Percentiles rank a stretch among this genome's conserved stretches.
phyloP scores from a whole-genome alignment of 1,140 invertebrate species.

The Caerostris extrusa region DNA sequence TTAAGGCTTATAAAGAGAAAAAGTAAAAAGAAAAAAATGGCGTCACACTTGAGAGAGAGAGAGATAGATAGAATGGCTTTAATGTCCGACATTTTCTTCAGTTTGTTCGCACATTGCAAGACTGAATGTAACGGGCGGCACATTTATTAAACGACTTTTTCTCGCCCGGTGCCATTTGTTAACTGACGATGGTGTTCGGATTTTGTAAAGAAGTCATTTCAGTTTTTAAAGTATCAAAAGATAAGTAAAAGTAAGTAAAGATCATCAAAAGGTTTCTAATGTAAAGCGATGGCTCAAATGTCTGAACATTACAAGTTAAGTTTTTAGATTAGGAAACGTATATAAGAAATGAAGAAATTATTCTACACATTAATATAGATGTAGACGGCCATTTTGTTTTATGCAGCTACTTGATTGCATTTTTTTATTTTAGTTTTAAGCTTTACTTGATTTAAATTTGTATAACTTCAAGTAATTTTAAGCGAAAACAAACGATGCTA shows the following conservation, averaged over 20 bases:
- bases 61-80: background rate
- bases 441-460: too few relatives aligned
- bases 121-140: background rate
- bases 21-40: background rate
- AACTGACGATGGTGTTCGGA: background rate
- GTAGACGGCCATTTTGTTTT: background rate
- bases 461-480: too few relatives aligned
- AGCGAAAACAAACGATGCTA: too few relatives aligned
- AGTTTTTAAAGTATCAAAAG: background rate
- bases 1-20: background rate
- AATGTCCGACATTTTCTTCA: constrained; percentile 40
- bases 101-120: constrained; percentile 51
- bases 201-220: background rate
- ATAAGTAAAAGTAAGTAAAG: too few relatives aligned
- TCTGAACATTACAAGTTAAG: too few relatives aligned
- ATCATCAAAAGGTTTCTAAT: too few relatives aligned
- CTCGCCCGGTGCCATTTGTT: background rate
- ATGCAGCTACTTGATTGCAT: background rate
- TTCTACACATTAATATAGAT: background rate
- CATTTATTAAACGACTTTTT: constrained; percentile 47
- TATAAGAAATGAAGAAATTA: background rate
- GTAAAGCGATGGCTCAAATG: too few relatives aligned
- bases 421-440: background rate
- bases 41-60: background rate
- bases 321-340: too few relatives aligned